Evolutionary conservation across 2,113 vertebrate species (phyloP), one percentile per base, ranked within the genome.

Genomic region (Motacilla alba): DNA sequence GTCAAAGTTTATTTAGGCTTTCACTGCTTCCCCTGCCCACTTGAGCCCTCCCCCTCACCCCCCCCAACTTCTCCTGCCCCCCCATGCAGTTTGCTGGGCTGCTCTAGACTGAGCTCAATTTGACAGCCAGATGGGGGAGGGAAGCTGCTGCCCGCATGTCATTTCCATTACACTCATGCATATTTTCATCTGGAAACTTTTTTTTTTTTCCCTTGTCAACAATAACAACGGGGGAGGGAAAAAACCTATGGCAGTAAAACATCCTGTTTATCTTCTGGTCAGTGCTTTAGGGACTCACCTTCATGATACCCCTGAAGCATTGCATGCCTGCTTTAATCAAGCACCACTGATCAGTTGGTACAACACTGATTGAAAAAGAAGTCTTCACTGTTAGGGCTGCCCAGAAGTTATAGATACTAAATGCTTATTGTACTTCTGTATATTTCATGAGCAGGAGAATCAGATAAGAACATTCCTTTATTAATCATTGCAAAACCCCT

Each of bases 1-100:
- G 94, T 86, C 97, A 93, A 93, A 95, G 97, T 98, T 98, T 97
- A 97, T 97, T 97, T 97, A 98, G 96, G 95, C 97, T 96, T 95
- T 95, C 95, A 91, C 87, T 76, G 44, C 96, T 97, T 98, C 97
- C 95, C 86, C 88, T 97, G 94, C 93, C 95, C 93, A 94, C 96
- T 97, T 94, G 87, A 95, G 39, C 88, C 85, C 46, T 87, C 81
- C 74, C 56, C 41, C 43, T 47, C 59, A 19, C 13, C 11, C 37
- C 37, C 30, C 21, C 28, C 68, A 30, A 8, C n/a, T 16, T 13
- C 22, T 22, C 21, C 53, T 31, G 35, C 35, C 7, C 10, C 33
- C 9, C 33, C 53, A 9, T 64, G 52, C 56, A 82, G 17, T 82
- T 91, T 52, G 19, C 30, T 22, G 76, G 35, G 15, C 81, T 77